Base-by-base conservation (phyloP, 2,888 invertebrate species). In the Orthonychiurus folsomi region DNA sequence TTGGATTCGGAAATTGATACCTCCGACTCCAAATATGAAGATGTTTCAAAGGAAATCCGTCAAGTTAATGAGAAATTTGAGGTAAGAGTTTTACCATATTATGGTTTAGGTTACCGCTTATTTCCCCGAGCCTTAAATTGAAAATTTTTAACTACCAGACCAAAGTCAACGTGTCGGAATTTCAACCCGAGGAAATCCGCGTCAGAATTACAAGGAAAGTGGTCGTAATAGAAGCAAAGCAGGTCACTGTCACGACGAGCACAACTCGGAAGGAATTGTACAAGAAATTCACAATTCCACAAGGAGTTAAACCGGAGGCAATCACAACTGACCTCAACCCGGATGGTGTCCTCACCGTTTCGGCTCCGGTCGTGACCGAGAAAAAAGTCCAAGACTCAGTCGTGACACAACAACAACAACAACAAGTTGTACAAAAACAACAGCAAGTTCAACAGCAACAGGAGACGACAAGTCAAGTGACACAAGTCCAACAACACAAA, bases 331-430 rank as follows among this genome's bases (percentile, higher is more conserved):
- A n/a, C n/a, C n/a, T 59, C 5, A 23, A 2, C 12, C 48, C 48
- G 2, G 50, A 59, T 50, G 59, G 59, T 12, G 26, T 24, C 20
- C 50, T 59, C 24, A 59, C 50, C 2, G 50, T 59, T 59, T 59
- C 59, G 21, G 59, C 50, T 3, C 59, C 59, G 20, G 26, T 59
- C 24, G 37, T 15, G 15, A 15, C 21, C 21, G 15, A 15, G 12
- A n/a, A 12, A 15, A 48, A 48, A 48, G 15, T 15, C 15, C 48
- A 48, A n/a, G 48, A 12, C 15, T 15, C 15, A 15, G n/a, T n/a
- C 48, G n/a, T n/a, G 15, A 48, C 48, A 48, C 12, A 12, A 12
- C 12, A 48, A 12, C 48, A 48, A 48, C 48, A 48, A n/a, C 48
- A 48, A 48, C 15, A 15, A 48, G n/a, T n/a, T 12, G 12, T 3